These are phyloP conservation scores for Campoplex capitator DNA, from an alignment of 2,888 invertebrate species.

Conservation along the genomic window DNA sequence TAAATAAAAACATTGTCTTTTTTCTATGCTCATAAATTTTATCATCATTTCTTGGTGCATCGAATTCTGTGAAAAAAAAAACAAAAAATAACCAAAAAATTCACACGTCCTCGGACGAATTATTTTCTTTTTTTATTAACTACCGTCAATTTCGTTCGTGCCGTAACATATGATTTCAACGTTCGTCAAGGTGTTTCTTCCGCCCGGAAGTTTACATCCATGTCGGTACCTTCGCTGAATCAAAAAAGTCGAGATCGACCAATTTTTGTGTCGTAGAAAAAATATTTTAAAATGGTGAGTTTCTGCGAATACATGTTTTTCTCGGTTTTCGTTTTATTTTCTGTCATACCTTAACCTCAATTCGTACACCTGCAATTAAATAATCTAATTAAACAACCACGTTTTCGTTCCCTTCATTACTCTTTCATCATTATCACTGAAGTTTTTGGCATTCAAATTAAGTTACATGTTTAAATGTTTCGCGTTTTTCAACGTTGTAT, in stretches of 20 bases:
- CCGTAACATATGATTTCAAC: conserved; percentile 58
- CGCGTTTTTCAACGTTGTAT: not conserved
- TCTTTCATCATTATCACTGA: not conserved
- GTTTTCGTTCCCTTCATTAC: not conserved
- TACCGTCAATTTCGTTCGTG: conserved; percentile 1
- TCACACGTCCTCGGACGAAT: not conserved
- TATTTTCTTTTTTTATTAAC: not conserved
- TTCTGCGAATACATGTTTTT: not conserved
- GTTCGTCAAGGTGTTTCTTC: conserved; percentile 49
- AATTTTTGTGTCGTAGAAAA: conserved; percentile 15
- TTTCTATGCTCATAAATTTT: not conserved
- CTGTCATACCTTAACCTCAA: conserved; percentile 49
- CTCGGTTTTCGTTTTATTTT: not conserved
- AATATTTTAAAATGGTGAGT: conserved; percentile 75
- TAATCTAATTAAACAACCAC: not conserved
- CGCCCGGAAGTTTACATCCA: conserved; percentile 74
- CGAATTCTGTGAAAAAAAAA: conserved; percentile 2
- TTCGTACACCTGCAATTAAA: not conserved
- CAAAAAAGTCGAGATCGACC: conserved; percentile 72
- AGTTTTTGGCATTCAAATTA: not conserved
- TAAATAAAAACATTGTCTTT: conserved; percentile 17
- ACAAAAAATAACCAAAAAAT: conserved; percentile 8
- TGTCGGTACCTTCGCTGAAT: conserved; percentile 75
- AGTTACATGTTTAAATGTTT: not conserved
- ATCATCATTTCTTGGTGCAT: not conserved